These are phyloP conservation scores for Tyrannus savana DNA, from an alignment of 2,113 vertebrate species.

Conservation along the genomic window DNA sequence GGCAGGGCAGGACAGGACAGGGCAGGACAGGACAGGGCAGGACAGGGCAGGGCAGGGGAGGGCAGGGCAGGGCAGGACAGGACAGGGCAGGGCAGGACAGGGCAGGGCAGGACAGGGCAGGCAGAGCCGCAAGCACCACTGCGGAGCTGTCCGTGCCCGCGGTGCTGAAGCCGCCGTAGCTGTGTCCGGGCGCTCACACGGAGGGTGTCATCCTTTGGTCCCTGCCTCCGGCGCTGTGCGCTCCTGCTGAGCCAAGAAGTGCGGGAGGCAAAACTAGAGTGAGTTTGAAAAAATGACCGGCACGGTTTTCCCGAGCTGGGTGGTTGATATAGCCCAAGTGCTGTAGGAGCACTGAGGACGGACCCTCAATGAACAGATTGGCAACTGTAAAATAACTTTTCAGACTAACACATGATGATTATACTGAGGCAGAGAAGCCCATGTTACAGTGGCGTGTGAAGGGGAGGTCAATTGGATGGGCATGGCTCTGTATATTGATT, in stretches of 20 bases:
- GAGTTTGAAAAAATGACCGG: too few species aligned
- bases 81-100: background rate
- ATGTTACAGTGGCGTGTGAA: background rate
- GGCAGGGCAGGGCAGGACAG: too few species aligned
- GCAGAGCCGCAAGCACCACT: background rate
- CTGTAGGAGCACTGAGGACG: accelerated
- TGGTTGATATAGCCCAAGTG: accelerated
- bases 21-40: too few species aligned
- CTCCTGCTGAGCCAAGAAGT: background rate
- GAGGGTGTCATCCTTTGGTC: accelerated
- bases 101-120: accelerated
- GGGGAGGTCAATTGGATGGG: background rate
- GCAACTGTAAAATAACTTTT: background rate
- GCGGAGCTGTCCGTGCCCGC: background rate
- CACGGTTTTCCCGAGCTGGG: background rate
- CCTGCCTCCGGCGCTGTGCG: accelerated
- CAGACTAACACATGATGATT: background rate
- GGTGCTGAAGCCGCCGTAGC: background rate
- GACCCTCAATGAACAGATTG: accelerated
- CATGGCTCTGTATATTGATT: background rate
- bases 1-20: too few species aligned
- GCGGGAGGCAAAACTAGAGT: background rate
- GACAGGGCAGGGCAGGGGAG: too few species aligned
- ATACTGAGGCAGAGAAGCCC: background rate
- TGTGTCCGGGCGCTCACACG: accelerated